phyloP scores from a whole-genome alignment of 2,797 vertebrate genomes.

The Mus minutoides region DNA sequence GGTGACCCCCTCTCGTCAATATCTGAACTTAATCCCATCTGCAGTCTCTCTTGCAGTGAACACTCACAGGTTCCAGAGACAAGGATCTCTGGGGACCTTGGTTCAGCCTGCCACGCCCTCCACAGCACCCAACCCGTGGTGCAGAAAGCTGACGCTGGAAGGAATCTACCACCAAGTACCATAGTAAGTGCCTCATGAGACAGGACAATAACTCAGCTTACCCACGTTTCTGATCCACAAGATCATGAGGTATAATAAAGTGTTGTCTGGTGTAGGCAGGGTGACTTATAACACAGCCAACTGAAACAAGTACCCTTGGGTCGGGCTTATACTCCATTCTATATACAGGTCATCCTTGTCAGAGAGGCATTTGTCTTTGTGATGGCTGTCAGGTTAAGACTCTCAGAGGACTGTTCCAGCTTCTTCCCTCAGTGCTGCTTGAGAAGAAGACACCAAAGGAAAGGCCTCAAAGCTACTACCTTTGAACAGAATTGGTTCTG shows the following conservation, averaged over 20 bases:
- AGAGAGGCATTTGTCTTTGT: neutral
- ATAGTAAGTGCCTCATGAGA: neutral
- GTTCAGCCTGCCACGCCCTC: neutral
- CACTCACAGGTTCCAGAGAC: neutral
- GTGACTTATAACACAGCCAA: neutral
- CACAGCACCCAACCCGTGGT: neutral
- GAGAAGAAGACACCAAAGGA: neutral
- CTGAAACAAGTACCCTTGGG: neutral
- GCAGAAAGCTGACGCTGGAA: neutral
- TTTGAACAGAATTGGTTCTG: neutral
- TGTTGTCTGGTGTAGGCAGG: neutral
- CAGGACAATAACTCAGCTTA: neutral
- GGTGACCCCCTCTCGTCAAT: neutral
- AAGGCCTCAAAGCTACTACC: fast-evolving
- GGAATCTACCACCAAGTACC: neutral
- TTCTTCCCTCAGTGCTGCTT: neutral
- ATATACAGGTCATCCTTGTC: neutral
- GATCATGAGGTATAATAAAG: neutral
- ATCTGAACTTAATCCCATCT: neutral
- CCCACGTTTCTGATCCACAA: neutral
- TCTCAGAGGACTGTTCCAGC: neutral
- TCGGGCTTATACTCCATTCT: neutral
- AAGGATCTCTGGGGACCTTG: neutral
- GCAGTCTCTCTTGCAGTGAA: neutral
- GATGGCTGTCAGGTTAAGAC: neutral